Evolutionary conservation across 2,888 invertebrate species (phyloP).

Genomic region (Pterobdella sp.): DNA sequence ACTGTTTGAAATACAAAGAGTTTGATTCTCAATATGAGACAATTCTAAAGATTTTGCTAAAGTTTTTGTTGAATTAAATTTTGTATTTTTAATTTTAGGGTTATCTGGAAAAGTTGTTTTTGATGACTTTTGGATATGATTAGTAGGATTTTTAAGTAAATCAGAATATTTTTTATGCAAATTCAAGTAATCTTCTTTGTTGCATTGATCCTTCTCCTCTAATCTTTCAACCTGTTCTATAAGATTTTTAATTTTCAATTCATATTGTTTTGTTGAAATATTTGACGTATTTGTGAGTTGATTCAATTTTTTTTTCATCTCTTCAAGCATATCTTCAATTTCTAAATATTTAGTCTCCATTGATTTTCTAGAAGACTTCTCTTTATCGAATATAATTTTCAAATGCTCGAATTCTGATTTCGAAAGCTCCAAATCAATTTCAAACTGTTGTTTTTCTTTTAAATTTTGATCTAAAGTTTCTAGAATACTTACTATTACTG

Average conservation of each 20-base stretch:
- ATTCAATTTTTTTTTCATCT: conserved; percentile 20
- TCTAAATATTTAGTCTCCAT: conserved; percentile 17
- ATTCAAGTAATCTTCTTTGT: conserved; percentile 14
- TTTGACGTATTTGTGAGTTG: conserved; percentile 19
- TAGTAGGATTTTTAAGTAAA: conserved; percentile 15
- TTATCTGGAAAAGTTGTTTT: not conserved
- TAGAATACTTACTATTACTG: conserved; percentile 15
- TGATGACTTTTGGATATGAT: conserved; percentile 10
- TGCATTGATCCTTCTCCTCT: conserved; percentile 11
- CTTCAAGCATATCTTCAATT: conserved; percentile 23
- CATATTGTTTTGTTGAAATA: not conserved
- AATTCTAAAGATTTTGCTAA: not conserved
- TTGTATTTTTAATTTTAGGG: not conserved
- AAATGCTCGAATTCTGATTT: conserved; percentile 17
- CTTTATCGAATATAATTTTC: conserved; percentile 23
- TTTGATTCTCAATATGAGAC: not conserved
- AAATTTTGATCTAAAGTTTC: not conserved
- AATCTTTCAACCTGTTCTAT: conserved; percentile 11
- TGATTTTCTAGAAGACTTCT: conserved; percentile 9
- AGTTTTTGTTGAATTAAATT: not conserved
- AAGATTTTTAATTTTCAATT: conserved; percentile 22
- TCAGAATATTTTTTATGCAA: conserved; percentile 17
- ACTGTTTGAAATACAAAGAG: not conserved
- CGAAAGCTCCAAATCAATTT: not conserved
- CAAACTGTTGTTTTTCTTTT: not conserved